phyloP scores from a whole-genome alignment of 1,140 invertebrate genomes.

The Drosophila sechellia region DNA sequence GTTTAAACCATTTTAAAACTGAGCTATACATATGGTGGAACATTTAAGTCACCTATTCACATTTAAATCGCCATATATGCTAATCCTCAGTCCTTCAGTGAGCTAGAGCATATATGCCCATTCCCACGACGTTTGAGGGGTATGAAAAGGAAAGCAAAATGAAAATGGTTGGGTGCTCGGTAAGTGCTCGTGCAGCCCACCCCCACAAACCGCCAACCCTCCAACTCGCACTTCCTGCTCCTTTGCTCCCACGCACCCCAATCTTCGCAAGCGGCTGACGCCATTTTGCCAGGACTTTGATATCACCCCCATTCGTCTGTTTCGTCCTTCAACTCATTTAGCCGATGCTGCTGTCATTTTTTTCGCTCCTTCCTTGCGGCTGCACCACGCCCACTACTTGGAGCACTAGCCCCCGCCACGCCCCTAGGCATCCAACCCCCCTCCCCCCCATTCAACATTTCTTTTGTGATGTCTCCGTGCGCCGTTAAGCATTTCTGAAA shows the following conservation, averaged over 20 bases:
- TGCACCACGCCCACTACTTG: slow-evolving; percentile 46
- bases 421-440: background rate
- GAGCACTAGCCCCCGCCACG: slow-evolving; percentile 7
- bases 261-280: slow-evolving; percentile 21
- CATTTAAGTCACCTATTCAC: no score
- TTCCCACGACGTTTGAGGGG: background rate
- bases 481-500: slow-evolving; percentile 32
- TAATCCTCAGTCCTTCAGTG: no score
- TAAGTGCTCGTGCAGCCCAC: slow-evolving; percentile 43
- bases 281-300: slow-evolving; percentile 79
- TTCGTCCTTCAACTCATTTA: slow-evolving; percentile 79
- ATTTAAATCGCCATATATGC: no score
- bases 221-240: background rate
- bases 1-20: no score
- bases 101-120: background rate
- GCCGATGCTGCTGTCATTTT: slow-evolving; percentile 73
- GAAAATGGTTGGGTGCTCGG: slow-evolving; percentile 63
- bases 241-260: background rate
- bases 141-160: slow-evolving; percentile 33
- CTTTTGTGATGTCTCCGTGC: slow-evolving; percentile 23
- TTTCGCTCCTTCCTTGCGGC: slow-evolving; percentile 53
- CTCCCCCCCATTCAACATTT: background rate
- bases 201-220: background rate
- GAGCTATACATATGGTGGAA: no score
- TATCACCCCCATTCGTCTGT: slow-evolving; percentile 33